These are phyloP conservation scores for Protobothrops flavoviridis DNA, from an alignment of 2,113 vertebrate species.

Conservation along the genomic window DNA sequence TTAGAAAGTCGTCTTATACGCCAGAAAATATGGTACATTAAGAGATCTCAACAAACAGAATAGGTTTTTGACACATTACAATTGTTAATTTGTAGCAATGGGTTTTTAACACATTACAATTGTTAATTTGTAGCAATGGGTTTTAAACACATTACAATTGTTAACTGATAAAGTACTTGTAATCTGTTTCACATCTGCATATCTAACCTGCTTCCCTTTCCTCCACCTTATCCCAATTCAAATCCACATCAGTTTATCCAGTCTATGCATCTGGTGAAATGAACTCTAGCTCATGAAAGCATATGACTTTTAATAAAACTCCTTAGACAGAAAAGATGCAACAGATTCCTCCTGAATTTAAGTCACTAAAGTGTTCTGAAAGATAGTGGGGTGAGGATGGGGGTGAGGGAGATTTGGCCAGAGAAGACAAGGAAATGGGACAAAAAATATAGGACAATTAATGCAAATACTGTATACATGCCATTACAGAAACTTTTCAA, in stretches of 20 bases:
- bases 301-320: background rate
- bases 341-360: background rate
- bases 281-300: background rate
- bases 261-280: background rate
- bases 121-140: background rate
- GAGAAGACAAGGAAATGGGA: background rate
- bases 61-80: background rate
- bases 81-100: background rate
- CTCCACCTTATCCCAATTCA: background rate
- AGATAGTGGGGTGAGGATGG: background rate
- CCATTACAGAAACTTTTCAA: background rate
- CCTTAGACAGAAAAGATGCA: background rate
- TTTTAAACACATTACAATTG: background rate
- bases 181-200: background rate
- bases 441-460: background rate
- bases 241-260: background rate
- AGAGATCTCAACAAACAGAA: background rate
- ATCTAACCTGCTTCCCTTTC: background rate
- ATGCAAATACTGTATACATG: background rate
- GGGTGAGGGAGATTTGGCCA: background rate
- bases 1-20: no score
- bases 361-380: background rate
- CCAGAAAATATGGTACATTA: no score
- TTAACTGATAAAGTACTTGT: background rate
- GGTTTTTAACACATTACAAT: background rate